These are phyloP conservation scores for Mechanitis mazaeus DNA, from an alignment of 2,888 invertebrate genomes.

Conservation along the genomic window DNA sequence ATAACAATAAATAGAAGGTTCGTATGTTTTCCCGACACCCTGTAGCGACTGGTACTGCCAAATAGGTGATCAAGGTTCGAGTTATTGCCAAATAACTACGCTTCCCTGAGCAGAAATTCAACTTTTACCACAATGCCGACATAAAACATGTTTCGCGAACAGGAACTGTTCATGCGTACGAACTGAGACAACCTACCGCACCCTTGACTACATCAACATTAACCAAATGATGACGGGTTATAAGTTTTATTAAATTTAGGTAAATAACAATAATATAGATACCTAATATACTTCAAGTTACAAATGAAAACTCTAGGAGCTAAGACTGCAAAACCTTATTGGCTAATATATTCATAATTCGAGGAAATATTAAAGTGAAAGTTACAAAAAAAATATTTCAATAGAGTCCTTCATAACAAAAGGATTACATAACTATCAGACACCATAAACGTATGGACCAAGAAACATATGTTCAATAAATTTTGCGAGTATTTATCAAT, in stretches of 20 bases:
- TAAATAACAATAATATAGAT: background rate
- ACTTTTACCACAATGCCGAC: conserved; percentile 67
- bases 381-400: conserved; percentile 6
- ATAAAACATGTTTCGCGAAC: conserved; percentile 67
- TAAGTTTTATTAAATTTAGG: background rate
- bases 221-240: conserved; percentile 11
- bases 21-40: conserved; percentile 19
- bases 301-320: too few species aligned
- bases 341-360: too few species aligned
- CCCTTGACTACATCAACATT: conserved; percentile 23
- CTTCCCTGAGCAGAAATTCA: conserved; percentile 65
- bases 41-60: conserved; percentile 20
- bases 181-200: conserved; percentile 27
- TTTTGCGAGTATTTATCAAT: background rate
- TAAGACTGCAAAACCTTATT: too few species aligned
- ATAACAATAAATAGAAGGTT: background rate
- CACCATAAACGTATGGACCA: conserved; percentile 37
- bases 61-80: conserved; percentile 44
- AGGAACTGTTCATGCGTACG: conserved; percentile 51
- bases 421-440: conserved; percentile 23
- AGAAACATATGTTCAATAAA: conserved; percentile 31
- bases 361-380: too few species aligned
- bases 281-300: too few species aligned
- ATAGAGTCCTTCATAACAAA: conserved; percentile 16
- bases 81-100: conserved; percentile 45